Evolutionary conservation across 2,113 vertebrate genomes (phyloP), one percentile per base, ranked within the genome.

Genomic region (Stegastes partitus): DNA sequence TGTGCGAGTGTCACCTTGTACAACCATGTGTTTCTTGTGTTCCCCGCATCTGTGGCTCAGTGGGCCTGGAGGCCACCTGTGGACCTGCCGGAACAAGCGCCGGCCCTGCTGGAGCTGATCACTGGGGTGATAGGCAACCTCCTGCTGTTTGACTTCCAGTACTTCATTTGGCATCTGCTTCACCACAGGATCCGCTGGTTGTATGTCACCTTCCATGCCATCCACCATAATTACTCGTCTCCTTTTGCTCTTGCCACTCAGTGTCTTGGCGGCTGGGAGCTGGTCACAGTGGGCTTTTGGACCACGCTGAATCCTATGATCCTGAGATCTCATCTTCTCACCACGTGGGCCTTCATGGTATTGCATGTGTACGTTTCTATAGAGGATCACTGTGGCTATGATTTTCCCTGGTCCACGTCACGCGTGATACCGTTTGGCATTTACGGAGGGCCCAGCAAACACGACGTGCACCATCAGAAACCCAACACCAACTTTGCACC

Each of bases 91-190:
- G 91, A 93, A 39, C 59, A 25, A 39, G 93, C 92, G 53, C 93
- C 93, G 0, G 79, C 77, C 4, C 64, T 94, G 28, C 50, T 92
- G 65, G 94, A 94, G 79, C 74, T 95, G 34, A 79, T 78, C 3
- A 50, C 57, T 0, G 94, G 94, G 0, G 87, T 94, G 11, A 71
- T 83, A 21, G 86, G 86, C 64, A 94, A 92, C 71, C 86, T 94
- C 11, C 85, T 95, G 12, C 91, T 95, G 15, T 95, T 95, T 89
- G 93, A 95, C 79, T 93, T 94, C 47, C 95, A 95, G 72, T 94
- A 95, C 79, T 95, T 90, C 66, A 91, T 95, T 78, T 95, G 95
- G 93, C 94, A 95, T 74, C 66, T 93, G 69, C 83, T 93, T 53
- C 93, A 95, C 61, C 93, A 95, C 86, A 90, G 53, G 61, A 85